Conservation (phyloP, 2,113 vertebrate species). For the Corvus moneduloides region DNA sequence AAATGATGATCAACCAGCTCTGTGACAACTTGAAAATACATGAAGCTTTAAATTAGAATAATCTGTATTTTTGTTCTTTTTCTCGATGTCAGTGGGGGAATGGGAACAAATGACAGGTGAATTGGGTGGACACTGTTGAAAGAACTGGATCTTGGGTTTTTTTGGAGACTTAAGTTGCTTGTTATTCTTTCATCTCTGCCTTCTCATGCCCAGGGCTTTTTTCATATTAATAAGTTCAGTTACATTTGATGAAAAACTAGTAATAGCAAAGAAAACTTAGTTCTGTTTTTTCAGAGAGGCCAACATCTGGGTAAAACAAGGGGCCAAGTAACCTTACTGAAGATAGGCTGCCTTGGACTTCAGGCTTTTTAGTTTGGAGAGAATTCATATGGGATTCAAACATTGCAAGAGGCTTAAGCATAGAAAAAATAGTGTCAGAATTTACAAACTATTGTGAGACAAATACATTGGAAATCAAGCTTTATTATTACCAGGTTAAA, state of each 20-base stretch:
- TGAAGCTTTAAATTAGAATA: background rate
- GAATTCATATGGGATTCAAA: background rate
- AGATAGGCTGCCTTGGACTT: background rate
- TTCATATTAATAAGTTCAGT: background rate
- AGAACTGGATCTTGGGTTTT: background rate
- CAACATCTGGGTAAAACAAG: background rate
- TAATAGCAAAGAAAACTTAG: background rate
- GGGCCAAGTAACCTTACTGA: background rate
- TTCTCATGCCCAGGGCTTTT: background rate
- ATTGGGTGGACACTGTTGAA: background rate
- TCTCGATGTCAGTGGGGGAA: background rate
- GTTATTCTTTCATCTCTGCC: background rate
- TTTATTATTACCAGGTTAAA: background rate
- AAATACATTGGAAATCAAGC: background rate
- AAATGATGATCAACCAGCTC: background rate
- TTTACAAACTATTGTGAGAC: background rate
- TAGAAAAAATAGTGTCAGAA: background rate
- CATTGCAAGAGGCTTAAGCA: background rate
- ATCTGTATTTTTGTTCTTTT: background rate
- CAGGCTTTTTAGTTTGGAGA: background rate
- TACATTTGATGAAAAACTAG: background rate
- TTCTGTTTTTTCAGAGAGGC: background rate
- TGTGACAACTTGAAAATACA: background rate
- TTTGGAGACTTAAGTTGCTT: too few species aligned
- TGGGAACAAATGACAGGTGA: background rate